phyloP scores from a whole-genome alignment of 2,797 vertebrate species.

The Tenualosa thibaudeaui region DNA sequence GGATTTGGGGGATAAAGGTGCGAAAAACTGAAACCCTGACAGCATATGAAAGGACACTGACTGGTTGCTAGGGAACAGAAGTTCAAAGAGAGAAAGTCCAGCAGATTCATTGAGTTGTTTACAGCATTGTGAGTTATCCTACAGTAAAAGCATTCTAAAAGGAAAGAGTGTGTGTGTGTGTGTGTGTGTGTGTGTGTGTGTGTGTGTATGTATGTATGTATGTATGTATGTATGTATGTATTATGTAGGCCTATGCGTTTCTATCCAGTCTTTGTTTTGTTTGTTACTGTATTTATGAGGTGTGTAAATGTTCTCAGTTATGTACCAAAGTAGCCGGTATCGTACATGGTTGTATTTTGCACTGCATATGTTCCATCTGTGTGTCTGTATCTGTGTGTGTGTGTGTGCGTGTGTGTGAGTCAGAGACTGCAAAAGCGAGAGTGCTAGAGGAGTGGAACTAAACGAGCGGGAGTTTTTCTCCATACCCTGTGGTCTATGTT shows the following conservation, averaged over 20 bases:
- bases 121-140: constrained; percentile 51
- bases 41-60: constrained; percentile 32
- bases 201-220: background rate
- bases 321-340: too few species aligned
- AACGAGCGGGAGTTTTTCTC: constrained; percentile 35
- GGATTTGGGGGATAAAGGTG: background rate
- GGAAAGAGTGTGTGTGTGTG: background rate
- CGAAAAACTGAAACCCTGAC: constrained; percentile 35
- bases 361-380: too few species aligned
- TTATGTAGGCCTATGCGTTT: constrained; percentile 15
- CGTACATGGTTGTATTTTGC: background rate
- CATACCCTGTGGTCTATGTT: constrained; percentile 38
- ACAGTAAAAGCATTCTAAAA: constrained; percentile 45
- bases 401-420: constrained; percentile 13
- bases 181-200: background rate
- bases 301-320: too few species aligned
- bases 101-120: constrained; percentile 40
- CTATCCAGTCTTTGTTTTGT: background rate
- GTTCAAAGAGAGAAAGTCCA: constrained; percentile 31
- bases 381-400: background rate
- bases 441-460: constrained; percentile 41
- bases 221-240: background rate
- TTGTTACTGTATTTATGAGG: too few species aligned
- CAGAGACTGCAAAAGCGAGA: constrained; percentile 45
- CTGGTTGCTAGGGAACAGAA: constrained; percentile 25